Base-by-base conservation (phyloP, 2,113 vertebrate genomes). In the Rhinoptilus africanus region DNA sequence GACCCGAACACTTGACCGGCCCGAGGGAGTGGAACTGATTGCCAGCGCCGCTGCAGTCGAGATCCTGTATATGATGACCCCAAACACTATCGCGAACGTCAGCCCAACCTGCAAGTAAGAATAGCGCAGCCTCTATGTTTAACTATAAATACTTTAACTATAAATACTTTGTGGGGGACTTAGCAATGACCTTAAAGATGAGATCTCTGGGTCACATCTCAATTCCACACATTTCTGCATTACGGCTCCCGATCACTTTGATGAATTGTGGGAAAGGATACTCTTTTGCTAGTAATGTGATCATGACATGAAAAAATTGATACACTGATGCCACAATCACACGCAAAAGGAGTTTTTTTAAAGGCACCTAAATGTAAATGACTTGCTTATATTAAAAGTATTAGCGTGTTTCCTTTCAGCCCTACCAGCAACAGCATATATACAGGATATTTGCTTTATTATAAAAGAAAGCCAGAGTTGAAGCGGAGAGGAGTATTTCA, bases 21-120 rank as follows among this genome's bases (percentile, higher is more conserved):
- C 98, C 0, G 98, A 98, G 1, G 98, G 98, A 8, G 98, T 98
- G 43, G 97, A 98, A 90, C 98, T 99, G 93, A 99, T 98, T 68
- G 99, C 99, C 82, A 99, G 96, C 0, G 99, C 99, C 0, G 99
- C 98, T 2, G 98, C 99, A 0, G 99, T 99, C n/a, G 99, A 99
- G 84, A 99, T 99, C 62, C 99, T 97, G 96, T 99, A 99, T 88
- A 99, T 98, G 93, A 99, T 99, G 84, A 99, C 99, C 1, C 99
- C 99, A 1, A 99, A 99, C 76, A 99, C 99, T 3, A 99, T 99
- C 56, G 98, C 98, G 4, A 99, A 99, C 0, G 99, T 99, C 97
- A 99, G 97, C 0, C 97, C 94, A 0, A 99, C 98, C 99, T 99
- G 95, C 22, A 24, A 51, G 82, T 14, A 19, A 56, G 34, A 45